phyloP scores from a whole-genome alignment of 2,113 vertebrate genomes.

The Ammodramus savannarum region DNA sequence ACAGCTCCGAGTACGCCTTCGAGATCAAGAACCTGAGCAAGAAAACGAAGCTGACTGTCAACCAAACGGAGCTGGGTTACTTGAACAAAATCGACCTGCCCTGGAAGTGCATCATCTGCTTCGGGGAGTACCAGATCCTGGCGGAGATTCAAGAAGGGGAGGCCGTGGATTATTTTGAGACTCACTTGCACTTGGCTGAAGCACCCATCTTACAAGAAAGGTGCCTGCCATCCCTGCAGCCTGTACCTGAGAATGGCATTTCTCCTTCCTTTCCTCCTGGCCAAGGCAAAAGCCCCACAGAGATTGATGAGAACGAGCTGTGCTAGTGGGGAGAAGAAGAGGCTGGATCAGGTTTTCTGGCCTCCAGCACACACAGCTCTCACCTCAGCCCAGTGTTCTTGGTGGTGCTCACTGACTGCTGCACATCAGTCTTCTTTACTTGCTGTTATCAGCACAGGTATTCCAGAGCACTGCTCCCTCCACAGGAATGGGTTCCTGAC shows the following conservation, averaged over 20 bases:
- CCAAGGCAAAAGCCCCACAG: slow-evolving; percentile 39
- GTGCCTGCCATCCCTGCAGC: not conserved
- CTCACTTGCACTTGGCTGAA: slow-evolving; percentile 73
- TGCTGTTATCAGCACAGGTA: not conserved
- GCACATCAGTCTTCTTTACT: not conserved
- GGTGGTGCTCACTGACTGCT: not conserved
- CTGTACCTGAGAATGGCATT: slow-evolving; percentile 22
- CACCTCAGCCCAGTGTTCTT: not conserved
- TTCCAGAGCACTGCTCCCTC: not conserved
- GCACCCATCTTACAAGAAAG: slow-evolving; percentile 76
- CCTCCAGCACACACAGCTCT: rapidly evolving
- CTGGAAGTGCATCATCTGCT: slow-evolving; percentile 76
- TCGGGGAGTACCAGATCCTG: slow-evolving; percentile 85
- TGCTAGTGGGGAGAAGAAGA: not conserved
- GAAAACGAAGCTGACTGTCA: slow-evolving; percentile 74
- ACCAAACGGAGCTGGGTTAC: slow-evolving; percentile 73
- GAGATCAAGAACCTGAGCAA: slow-evolving; percentile 91
- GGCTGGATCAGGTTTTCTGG: not conserved
- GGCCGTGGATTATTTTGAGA: slow-evolving; percentile 80
- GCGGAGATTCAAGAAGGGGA: slow-evolving; percentile 79
- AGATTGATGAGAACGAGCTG: slow-evolving; percentile 73
- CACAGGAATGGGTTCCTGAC: not conserved
- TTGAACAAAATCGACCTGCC: slow-evolving; percentile 84
- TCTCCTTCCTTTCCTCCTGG: not conserved
- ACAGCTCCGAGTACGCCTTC: slow-evolving; percentile 72